Evolutionary conservation across 2,797 vertebrate species (phyloP), one percentile per base, ranked within the genome.

Genomic region (Craterocephalus amniculus): DNA sequence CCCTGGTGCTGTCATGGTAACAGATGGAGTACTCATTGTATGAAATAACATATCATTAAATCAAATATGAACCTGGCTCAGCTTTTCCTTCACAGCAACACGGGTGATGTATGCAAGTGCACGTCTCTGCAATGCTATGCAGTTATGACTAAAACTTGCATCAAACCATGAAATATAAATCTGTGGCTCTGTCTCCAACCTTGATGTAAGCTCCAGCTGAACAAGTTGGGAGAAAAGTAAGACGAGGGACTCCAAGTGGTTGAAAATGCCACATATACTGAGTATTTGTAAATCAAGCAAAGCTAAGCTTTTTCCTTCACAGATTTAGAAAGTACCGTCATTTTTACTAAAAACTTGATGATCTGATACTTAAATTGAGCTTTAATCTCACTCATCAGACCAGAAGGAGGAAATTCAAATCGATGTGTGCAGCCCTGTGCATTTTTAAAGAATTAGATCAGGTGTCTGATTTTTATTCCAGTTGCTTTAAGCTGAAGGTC

Each of bases 401-500:
- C 60, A 52, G 54, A 52, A 13, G 34, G 11, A 29, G 16, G 20
- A 4, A 43, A 18, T 12, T 38, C 16, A 6, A 22, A 14, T 5
- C 3, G 49, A 52, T 27, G 26, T 29, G 4, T 54, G 51, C 26
- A 16, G 26, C 26, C 6, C 26, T 60, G 24, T 43, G 16, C 10
- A 16, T 29, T 26, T 14, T 29, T 48, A 62, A n/a, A 18, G 13
- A 13, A n/a, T n/a, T 34, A 34, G 9, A 34, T 34, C 5, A 7
- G 6, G 58, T 24, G 34, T 1, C 32, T 61, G 20, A 45, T 43
- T 61, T 51, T 51, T 4, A 18, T 34, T 55, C 7, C 40, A 45
- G n/a, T 40, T 26, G 9, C 43, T 62, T 14, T 64, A 59, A 48
- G 56, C 48, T 60, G 8, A 1, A 60, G 52, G 38, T 61, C 31